Percentiles rank a stretch among this genome's conserved stretches.
phyloP scores from a whole-genome alignment of 2,113 vertebrate genomes.

The Hemiprocne comata region DNA sequence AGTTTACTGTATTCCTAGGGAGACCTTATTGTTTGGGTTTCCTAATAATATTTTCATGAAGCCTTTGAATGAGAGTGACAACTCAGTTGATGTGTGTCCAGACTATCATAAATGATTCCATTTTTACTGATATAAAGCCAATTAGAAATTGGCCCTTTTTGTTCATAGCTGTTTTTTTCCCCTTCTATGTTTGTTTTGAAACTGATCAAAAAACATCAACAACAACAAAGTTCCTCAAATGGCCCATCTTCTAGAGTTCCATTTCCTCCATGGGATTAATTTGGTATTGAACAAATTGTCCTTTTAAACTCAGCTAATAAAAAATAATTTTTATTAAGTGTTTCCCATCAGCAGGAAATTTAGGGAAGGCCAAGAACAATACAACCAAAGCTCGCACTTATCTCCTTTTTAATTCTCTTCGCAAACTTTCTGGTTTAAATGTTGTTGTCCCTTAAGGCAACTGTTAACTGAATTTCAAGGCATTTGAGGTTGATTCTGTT shows the following conservation, averaged over 20 bases:
- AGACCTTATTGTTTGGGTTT: not conserved
- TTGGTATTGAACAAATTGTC: not conserved
- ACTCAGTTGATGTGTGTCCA: not conserved
- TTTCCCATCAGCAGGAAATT: slow-evolving; percentile 36
- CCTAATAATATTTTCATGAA: not conserved
- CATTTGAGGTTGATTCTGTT: not conserved
- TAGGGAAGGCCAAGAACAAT: slow-evolving; percentile 31
- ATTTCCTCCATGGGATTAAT: not conserved
- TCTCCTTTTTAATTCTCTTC: not conserved
- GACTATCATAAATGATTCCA: not conserved
- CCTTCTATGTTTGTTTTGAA: not conserved
- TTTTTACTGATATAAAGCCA: not conserved
- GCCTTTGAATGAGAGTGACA: not conserved
- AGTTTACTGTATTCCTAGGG: not conserved
- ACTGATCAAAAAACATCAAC: not conserved
- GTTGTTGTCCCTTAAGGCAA: not conserved
- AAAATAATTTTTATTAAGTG: not conserved
- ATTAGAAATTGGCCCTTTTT: not conserved
- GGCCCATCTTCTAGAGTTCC: not conserved
- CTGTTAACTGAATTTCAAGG: not conserved
- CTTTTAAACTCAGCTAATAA: not conserved
- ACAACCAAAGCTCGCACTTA: not conserved
- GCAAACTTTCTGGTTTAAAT: not conserved
- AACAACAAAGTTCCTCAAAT: not conserved
- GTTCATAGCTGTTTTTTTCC: not conserved